These are phyloP conservation scores for Montipora sp. DNA, from an alignment of 64 coral and sea anemone species.

Conservation along the genomic window DNA sequence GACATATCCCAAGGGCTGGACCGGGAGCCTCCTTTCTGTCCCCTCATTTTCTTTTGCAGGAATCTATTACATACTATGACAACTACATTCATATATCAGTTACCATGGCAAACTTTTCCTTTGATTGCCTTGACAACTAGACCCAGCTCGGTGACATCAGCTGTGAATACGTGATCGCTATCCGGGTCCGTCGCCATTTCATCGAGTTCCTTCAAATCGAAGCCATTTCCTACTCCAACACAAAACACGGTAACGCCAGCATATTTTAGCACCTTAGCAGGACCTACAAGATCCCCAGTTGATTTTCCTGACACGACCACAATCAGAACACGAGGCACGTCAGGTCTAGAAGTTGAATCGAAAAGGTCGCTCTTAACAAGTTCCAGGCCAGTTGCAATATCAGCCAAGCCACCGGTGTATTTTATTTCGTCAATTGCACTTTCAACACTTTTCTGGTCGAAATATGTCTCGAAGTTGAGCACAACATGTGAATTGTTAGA, in stretches of 20 bases:
- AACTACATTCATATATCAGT: background rate
- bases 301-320: slow-evolving; percentile 16
- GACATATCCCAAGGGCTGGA: too few species aligned
- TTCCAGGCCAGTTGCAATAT: background rate
- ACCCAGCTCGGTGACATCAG: slow-evolving; percentile 44
- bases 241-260: slow-evolving; percentile 72
- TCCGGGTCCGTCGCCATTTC: slow-evolving; percentile 76
- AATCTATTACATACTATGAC: background rate
- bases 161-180: slow-evolving; percentile 50
- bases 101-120: slow-evolving; percentile 64
- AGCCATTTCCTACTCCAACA: slow-evolving; percentile 68
- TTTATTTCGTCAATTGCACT: slow-evolving; percentile 46
- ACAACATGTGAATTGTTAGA: slow-evolving; percentile 16
- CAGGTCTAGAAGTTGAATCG: background rate
- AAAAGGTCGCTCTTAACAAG: slow-evolving; percentile 23
- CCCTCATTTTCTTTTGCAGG: too few species aligned
- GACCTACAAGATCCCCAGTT: slow-evolving; percentile 6
- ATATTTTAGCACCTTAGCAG: slow-evolving; percentile 58
- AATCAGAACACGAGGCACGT: slow-evolving; percentile 24
- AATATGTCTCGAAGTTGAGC: slow-evolving; percentile 50
- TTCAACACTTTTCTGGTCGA: slow-evolving; percentile 48
- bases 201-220: slow-evolving; percentile 34
- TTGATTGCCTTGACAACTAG: slow-evolving; percentile 38
- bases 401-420: background rate
- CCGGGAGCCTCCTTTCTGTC: too few species aligned